These are phyloP conservation scores for Sminthopsis crassicaudata DNA, from an alignment of 2,113 vertebrate species.

Conservation along the genomic window DNA sequence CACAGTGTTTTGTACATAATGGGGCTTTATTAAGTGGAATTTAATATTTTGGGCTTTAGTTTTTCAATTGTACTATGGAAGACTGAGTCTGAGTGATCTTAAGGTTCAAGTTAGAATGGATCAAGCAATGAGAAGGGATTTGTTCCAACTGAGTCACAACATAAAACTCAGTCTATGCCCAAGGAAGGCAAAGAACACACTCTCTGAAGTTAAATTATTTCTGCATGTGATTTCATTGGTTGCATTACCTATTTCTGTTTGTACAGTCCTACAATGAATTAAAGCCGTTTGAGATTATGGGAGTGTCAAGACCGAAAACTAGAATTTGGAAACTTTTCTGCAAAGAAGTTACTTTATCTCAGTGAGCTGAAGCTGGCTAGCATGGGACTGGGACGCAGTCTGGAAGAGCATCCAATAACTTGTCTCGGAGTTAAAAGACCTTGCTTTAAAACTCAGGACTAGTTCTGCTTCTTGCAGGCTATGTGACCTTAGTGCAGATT, in stretches of 20 bases:
- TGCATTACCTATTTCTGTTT: not conserved
- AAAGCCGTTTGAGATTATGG: not conserved
- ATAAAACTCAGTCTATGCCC: not conserved
- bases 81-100: not conserved
- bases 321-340: not conserved
- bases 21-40: not conserved
- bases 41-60: not conserved
- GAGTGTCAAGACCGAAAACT: not conserved
- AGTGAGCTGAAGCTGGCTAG: not conserved
- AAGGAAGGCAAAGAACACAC: not conserved
- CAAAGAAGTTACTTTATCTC: not conserved
- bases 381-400: not conserved
- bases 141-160: not conserved
- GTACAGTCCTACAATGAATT: not conserved
- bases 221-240: not conserved
- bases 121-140: not conserved
- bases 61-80: not conserved
- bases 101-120: not conserved
- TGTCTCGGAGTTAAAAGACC: not conserved
- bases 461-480: not conserved
- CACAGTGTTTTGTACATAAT: not conserved
- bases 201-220: not conserved
- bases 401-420: not conserved
- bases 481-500: not conserved
- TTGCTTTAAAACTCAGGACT: not conserved